phyloP scores from a whole-genome alignment of 2,888 invertebrate genomes.

The Dynastes hyllus region DNA sequence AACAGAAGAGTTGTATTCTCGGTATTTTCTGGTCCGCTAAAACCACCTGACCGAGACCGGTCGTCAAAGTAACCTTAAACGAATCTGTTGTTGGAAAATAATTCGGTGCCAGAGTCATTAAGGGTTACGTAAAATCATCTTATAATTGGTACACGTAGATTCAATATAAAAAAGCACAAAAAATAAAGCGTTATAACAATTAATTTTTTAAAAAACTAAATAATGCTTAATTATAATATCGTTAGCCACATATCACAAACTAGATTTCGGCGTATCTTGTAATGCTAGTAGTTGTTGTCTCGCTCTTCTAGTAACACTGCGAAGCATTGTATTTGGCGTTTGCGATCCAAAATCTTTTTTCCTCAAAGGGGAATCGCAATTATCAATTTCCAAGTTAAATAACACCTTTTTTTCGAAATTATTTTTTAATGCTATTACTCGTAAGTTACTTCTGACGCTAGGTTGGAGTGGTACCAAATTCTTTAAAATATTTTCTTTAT shows the following conservation, averaged over 20 bases:
- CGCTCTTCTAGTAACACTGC: neutral
- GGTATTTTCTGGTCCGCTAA: too few species aligned
- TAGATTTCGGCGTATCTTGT: conserved; percentile 31
- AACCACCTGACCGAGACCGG: too few species aligned
- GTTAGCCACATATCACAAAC: neutral
- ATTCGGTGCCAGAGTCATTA: too few species aligned
- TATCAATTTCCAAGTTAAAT: conserved; percentile 6
- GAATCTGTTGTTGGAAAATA: too few species aligned
- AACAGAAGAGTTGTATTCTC: too few species aligned
- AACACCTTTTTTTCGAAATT: conserved; percentile 23
- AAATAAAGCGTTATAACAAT: too few species aligned
- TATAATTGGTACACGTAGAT: too few species aligned
- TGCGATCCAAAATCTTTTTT: neutral
- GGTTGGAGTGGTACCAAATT: neutral
- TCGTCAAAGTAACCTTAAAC: too few species aligned
- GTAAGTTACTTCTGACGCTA: neutral
- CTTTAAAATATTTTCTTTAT: neutral
- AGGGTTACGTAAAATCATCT: too few species aligned
- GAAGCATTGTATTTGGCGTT: conserved; percentile 36
- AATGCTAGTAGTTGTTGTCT: conserved; percentile 7
- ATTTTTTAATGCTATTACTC: conserved; percentile 5
- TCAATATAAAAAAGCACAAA: too few species aligned
- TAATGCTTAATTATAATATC: neutral
- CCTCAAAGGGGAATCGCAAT: neutral
- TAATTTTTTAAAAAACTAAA: neutral